These are phyloP conservation scores for Nannoperca australis DNA, from an alignment of 2,797 vertebrate genomes.

Conservation along the genomic window DNA sequence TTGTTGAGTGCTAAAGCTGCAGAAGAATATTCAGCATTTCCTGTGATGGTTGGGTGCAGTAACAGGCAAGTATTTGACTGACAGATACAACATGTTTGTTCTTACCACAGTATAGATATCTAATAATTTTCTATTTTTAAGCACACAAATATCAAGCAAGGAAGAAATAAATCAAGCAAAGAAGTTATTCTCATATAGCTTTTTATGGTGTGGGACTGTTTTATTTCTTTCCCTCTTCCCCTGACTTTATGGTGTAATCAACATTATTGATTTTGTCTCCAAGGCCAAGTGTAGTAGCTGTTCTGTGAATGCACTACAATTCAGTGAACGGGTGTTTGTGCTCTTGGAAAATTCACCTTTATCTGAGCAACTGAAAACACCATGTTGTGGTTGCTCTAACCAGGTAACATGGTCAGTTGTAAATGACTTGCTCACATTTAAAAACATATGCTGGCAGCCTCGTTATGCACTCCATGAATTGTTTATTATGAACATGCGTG, in stretches of 20 bases:
- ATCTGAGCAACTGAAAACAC: background rate
- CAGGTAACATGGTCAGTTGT: background rate
- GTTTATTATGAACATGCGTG: background rate
- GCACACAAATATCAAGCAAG: conserved; percentile 5
- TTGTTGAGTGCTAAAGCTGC: background rate
- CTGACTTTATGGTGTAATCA: conserved; percentile 55
- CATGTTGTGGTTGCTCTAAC: background rate
- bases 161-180: background rate
- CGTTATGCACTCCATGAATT: background rate
- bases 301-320: conserved; percentile 18
- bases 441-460: background rate
- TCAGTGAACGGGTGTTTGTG: background rate
- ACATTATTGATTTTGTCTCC: conserved; percentile 58
- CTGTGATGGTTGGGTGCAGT: conserved; percentile 1
- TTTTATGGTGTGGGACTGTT: background rate
- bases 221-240: conserved; percentile 8
- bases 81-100: conserved; percentile 3
- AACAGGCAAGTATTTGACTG: background rate
- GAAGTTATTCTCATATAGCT: background rate
- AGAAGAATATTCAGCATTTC: conserved; percentile 31
- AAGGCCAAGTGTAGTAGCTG: background rate
- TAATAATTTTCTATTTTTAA: conserved; percentile 3
- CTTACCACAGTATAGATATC: background rate
- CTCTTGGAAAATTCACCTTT: background rate
- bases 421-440: background rate